phyloP scores from a whole-genome alignment of 2,797 vertebrate genomes.

The Moxostoma hubbsi region DNA sequence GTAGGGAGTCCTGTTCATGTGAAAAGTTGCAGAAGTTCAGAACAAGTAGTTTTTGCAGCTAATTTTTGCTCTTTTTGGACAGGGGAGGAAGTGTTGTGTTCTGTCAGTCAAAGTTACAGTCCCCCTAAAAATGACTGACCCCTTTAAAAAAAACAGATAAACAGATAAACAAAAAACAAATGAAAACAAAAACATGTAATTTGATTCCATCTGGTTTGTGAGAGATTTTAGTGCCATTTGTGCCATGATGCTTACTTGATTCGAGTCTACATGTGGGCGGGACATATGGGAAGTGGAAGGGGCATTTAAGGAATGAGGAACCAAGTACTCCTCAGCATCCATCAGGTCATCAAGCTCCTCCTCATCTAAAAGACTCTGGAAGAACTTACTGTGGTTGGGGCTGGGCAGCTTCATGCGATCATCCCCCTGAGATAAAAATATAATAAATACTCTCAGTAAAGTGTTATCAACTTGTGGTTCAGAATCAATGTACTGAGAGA shows the following conservation, averaged over 20 bases:
- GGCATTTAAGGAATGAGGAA: slow-evolving; percentile 89
- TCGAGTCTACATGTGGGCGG: slow-evolving; percentile 88
- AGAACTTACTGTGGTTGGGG: too few species aligned
- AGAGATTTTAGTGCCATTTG: neutral
- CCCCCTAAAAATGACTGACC: too few species aligned
- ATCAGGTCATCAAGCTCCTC: slow-evolving; percentile 96
- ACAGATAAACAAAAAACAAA: too few species aligned
- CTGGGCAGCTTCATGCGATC: slow-evolving; percentile 64
- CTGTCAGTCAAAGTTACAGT: too few species aligned
- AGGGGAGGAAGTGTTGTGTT: too few species aligned
- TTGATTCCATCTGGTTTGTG: neutral
- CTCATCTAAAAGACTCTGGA: slow-evolving; percentile 84
- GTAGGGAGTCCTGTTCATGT: too few species aligned
- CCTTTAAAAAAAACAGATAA: too few species aligned
- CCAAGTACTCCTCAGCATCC: slow-evolving; percentile 96
- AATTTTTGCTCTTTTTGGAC: too few species aligned
- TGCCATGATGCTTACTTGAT: slow-evolving; percentile 83
- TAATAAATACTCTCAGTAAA: neutral
- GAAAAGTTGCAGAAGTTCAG: neutral
- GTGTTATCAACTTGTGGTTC: too few species aligned
- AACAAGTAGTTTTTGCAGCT: neutral
- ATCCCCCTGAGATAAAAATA: slow-evolving; percentile 81
- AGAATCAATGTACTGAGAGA: too few species aligned
- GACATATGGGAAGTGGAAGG: slow-evolving; percentile 82
- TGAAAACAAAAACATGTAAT: neutral